phyloP scores from a whole-genome alignment of 2,113 vertebrate species.

The Hydrolagus affinis region DNA sequence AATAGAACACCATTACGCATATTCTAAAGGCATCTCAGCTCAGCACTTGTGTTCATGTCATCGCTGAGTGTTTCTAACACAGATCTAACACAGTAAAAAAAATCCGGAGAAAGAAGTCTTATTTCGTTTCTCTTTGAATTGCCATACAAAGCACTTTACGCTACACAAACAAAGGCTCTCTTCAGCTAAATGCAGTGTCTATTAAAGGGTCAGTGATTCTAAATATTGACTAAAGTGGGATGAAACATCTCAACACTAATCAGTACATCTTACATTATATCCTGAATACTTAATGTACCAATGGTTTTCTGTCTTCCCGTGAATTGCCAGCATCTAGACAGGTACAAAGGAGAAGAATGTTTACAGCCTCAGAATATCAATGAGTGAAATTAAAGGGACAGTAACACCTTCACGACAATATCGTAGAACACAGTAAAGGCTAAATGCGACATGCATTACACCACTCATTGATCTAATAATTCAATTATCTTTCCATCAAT shows the following conservation, averaged over 20 bases:
- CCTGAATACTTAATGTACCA: conserved; percentile 8
- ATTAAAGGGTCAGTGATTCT: conserved; percentile 15
- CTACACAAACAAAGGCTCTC: neutral
- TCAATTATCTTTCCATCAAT: conserved; percentile 3
- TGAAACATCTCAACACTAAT: neutral
- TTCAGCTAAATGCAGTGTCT: neutral
- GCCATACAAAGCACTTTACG: conserved; percentile 18
- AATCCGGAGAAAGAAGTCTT: conserved; percentile 22
- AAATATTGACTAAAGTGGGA: conserved; percentile 22
- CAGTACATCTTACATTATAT: neutral
- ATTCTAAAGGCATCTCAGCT: neutral
- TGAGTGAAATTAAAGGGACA: neutral
- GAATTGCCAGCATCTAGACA: neutral
- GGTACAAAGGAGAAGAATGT: neutral
- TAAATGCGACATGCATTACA: neutral
- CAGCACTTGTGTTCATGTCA: conserved; percentile 11
- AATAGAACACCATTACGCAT: conserved; percentile 23
- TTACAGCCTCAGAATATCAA: neutral
- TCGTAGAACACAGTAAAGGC: neutral
- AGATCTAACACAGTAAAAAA: conserved; percentile 9
- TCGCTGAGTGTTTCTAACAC: conserved; percentile 4
- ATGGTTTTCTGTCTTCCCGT: neutral
- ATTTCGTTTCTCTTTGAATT: conserved; percentile 17
- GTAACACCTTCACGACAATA: neutral
- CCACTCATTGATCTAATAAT: neutral